These are phyloP conservation scores for Drosophila pegasa DNA, from an alignment of 2,888 invertebrate species.

Conservation along the genomic window DNA sequence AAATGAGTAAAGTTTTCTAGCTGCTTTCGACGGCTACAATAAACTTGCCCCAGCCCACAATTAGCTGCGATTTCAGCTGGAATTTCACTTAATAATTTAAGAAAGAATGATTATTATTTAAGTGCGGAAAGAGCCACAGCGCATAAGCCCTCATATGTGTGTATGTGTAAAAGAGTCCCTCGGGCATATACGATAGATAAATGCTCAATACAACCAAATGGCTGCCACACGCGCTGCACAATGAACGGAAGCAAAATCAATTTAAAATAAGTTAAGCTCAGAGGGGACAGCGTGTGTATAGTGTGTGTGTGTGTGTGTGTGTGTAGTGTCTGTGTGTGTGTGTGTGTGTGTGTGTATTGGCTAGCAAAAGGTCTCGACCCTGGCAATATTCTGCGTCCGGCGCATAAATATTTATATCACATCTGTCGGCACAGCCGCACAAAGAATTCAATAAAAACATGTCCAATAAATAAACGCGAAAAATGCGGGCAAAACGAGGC, in stretches of 20 bases:
- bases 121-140: conserved; percentile 60
- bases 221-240: conserved; percentile 40
- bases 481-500: conserved; percentile 41
- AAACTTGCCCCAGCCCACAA: conserved; percentile 61
- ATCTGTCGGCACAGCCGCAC: conserved; percentile 66
- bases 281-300: not conserved
- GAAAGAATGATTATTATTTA: conserved; percentile 79
- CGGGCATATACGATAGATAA: conserved; percentile 51
- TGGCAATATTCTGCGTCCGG: conserved; percentile 69
- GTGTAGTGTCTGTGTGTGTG: not conserved
- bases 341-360: not conserved
- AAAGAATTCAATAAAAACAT: conserved; percentile 79
- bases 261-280: conserved; percentile 65
- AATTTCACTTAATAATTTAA: conserved; percentile 72
- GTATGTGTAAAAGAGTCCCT: conserved; percentile 49
- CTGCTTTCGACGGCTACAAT: conserved; percentile 41
- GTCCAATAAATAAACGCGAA: conserved; percentile 74
- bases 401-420: conserved; percentile 76
- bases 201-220: conserved; percentile 20
- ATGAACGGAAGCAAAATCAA: conserved; percentile 66
- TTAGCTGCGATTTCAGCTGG: conserved; percentile 46
- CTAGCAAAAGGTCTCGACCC: conserved; percentile 20
- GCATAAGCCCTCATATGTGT: not conserved
- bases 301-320: not conserved
- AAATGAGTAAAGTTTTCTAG: conserved; percentile 64